phyloP scores from a whole-genome alignment of 2,113 vertebrate genomes.

The Calidris pugnax region DNA sequence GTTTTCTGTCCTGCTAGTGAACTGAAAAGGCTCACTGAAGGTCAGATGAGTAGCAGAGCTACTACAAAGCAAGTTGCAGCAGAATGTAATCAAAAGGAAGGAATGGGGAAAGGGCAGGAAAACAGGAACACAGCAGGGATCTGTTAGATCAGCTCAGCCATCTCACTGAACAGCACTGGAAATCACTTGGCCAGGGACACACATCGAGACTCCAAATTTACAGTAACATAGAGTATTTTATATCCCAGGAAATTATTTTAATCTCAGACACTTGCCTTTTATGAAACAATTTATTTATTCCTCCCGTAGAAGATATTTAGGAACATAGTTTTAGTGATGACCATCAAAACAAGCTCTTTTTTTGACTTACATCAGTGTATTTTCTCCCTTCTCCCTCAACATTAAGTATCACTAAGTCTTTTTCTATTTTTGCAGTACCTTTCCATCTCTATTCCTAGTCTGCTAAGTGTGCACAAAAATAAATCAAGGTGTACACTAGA shows the following conservation, averaged over 20 bases:
- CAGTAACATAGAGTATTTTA: not conserved
- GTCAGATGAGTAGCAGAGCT: not conserved
- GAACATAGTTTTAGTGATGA: not conserved
- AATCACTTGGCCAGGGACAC: not conserved
- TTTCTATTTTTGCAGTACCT: fast-evolving
- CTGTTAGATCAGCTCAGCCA: not conserved
- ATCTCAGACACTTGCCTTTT: not conserved
- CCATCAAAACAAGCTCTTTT: not conserved
- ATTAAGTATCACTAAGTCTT: not conserved
- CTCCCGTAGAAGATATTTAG: not conserved
- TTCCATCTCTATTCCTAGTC: not conserved
- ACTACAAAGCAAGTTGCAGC: not conserved
- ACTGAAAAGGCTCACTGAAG: not conserved
- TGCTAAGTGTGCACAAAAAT: not conserved
- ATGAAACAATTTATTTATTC: not conserved
- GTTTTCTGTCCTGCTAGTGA: not conserved
- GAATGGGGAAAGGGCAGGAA: not conserved
- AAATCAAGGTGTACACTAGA: not conserved
- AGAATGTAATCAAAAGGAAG: not conserved
- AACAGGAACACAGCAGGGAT: not conserved
- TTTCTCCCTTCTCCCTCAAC: not conserved
- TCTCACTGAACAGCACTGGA: not conserved
- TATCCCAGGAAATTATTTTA: not conserved
- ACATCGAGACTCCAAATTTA: not conserved
- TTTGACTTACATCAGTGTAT: not conserved